Evolutionary conservation across 2,888 invertebrate genomes (phyloP), one percentile per base, ranked within the genome.

Genomic region (Pinctada fucata): DNA sequence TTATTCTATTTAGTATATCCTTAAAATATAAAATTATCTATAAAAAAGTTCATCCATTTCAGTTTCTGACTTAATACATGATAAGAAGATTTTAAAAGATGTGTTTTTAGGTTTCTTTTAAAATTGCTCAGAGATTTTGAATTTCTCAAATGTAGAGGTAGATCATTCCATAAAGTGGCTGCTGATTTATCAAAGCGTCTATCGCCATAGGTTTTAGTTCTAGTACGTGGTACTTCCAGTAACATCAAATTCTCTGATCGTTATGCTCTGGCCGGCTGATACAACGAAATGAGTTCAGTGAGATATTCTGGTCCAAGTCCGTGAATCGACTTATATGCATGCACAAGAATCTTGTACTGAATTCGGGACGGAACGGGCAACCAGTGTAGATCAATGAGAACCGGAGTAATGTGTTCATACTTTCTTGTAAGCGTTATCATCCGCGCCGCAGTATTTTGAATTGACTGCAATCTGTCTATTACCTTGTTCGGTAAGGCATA

Each of bases 311-410:
- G n/a, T 66, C 16, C 66, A 16, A n/a, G 31, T n/a, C 31, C 31
- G 66, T 66, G n/a, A 66, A 66, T n/a, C 6, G 66, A n/a, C 66
- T 66, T 66, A 66, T 13, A 66, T 16, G 66, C 31, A n/a, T 66
- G 31, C 16, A 66, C 8, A 13, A 66, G 6, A 66, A 66, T 66
- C 66, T 66, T 66, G n/a, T 13, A 66, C 31, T 66, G 66, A 66
- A 6, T 66, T 66, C 66, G 66, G 31, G n/a, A 66, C 31, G 6
- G 66, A n/a, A 66, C 66, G n/a, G 66, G 66, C 31, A 66, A n/a
- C 13, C 66, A 66, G 31, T 66, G 66, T 13, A 66, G 66, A 6
- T n/a, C n/a, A n/a, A 66, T 31, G n/a, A 66, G 66, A 5, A 66
- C 66, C n/a, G 66, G 67, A 47, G 67, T 45, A 3, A 67, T 67